phyloP scores from a whole-genome alignment of 2,797 vertebrate genomes.

The Intellagama lesueurii region DNA sequence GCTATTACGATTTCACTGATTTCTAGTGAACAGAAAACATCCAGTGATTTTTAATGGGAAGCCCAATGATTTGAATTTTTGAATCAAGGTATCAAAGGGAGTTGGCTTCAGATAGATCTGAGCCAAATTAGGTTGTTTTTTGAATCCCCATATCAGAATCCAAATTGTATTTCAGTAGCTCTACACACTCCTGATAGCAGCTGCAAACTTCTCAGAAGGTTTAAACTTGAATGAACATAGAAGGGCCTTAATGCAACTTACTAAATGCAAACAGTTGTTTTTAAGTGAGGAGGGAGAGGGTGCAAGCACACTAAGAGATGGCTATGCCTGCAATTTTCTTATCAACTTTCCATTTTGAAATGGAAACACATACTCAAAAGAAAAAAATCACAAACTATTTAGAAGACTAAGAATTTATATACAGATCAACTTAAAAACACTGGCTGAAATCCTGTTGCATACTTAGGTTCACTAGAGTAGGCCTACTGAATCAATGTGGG shows the following conservation, averaged over 20 bases:
- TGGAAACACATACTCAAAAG: background rate
- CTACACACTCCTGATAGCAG: background rate
- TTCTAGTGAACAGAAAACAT: background rate
- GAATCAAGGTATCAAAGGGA: background rate
- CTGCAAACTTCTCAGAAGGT: background rate
- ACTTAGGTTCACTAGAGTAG: too few species aligned
- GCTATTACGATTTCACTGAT: background rate
- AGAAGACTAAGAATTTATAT: background rate
- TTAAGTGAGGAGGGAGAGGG: too few species aligned
- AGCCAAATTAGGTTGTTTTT: background rate
- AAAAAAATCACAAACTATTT: background rate
- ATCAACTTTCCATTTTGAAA: background rate
- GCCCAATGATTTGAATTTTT: background rate
- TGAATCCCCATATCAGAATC: background rate
- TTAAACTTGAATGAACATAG: background rate
- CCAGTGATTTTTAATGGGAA: background rate
- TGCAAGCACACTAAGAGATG: background rate
- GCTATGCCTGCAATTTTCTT: background rate
- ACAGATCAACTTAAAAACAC: background rate
- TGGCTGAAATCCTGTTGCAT: background rate
- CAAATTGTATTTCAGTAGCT: background rate
- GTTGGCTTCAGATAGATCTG: background rate
- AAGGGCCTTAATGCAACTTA: background rate
- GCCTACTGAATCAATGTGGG: too few species aligned
- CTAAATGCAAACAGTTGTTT: background rate